phyloP scores from a whole-genome alignment of 2,113 vertebrate species.

The Bungarus multicinctus region DNA sequence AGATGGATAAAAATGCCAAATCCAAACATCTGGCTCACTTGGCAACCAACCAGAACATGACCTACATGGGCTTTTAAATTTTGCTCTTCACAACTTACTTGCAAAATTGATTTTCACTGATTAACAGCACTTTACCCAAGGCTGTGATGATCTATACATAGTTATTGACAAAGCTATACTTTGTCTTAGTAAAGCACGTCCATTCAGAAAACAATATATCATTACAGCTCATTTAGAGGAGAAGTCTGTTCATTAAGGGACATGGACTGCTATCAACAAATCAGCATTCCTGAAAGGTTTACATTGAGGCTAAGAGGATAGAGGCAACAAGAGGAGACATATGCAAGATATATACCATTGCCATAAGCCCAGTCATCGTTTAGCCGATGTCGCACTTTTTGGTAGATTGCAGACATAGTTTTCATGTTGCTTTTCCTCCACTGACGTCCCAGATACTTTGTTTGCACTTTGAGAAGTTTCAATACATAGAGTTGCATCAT shows the following conservation, averaged over 20 bases:
- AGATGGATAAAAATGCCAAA: not conserved
- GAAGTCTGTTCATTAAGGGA: not conserved
- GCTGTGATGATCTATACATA: not conserved
- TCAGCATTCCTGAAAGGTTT: not conserved
- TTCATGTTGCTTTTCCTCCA: constrained; percentile 99
- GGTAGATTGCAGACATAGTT: constrained; percentile 98
- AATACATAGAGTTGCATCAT: constrained; percentile 99
- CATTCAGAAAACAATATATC: not conserved
- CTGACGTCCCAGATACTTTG: constrained; percentile 93
- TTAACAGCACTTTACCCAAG: not conserved
- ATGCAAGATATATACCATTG: constrained; percentile 74
- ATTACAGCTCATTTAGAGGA: not conserved
- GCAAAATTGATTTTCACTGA: not conserved
- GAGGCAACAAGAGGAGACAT: accelerated
- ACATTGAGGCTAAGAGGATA: not conserved
- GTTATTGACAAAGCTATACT: not conserved
- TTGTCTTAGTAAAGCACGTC: not conserved
- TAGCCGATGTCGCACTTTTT: constrained; percentile 95
- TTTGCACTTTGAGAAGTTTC: constrained; percentile 96
- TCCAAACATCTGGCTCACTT: not conserved
- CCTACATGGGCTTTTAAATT: not conserved
- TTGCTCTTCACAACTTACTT: not conserved
- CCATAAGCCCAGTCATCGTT: constrained; percentile 98
- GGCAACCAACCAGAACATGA: not conserved
- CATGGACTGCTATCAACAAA: not conserved